These are phyloP conservation scores for Heliconius hewitsoni DNA, from an alignment of 1,140 invertebrate species.

Conservation along the genomic window DNA sequence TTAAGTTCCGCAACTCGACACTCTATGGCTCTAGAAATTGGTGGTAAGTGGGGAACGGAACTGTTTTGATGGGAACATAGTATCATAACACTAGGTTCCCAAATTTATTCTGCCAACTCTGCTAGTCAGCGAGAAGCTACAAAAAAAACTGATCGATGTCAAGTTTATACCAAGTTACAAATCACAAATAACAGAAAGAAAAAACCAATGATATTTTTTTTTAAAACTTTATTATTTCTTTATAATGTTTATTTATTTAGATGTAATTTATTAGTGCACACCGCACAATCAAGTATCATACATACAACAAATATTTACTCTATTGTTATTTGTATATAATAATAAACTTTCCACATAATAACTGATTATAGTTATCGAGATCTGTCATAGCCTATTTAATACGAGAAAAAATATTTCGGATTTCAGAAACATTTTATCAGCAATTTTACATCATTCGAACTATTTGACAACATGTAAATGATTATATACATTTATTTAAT, in stretches of 20 bases:
- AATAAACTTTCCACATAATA: slow-evolving; percentile 79
- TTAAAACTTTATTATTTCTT: slow-evolving; percentile 77
- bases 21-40: too few relatives aligned
- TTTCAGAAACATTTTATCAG: slow-evolving; percentile 44
- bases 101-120: too few relatives aligned
- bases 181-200: not conserved
- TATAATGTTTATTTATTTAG: slow-evolving; percentile 75
- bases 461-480: slow-evolving; percentile 55
- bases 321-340: slow-evolving; percentile 78
- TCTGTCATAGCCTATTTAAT: slow-evolving; percentile 62
- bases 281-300: slow-evolving; percentile 66
- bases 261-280: slow-evolving; percentile 71
- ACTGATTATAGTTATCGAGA: slow-evolving; percentile 72
- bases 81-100: too few relatives aligned
- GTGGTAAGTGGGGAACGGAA: too few relatives aligned
- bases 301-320: slow-evolving; percentile 76
- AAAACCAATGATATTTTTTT: slow-evolving; percentile 62
- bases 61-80: too few relatives aligned
- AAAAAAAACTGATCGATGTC: too few relatives aligned
- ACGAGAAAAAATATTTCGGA: slow-evolving; percentile 56
- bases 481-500: slow-evolving; percentile 48
- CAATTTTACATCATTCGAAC: slow-evolving; percentile 47
- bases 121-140: too few relatives aligned
- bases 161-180: too few relatives aligned
- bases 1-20: too few relatives aligned